Evolutionary conservation across 2,113 vertebrate species (phyloP).

Genomic region (Serilophus lunatus): DNA sequence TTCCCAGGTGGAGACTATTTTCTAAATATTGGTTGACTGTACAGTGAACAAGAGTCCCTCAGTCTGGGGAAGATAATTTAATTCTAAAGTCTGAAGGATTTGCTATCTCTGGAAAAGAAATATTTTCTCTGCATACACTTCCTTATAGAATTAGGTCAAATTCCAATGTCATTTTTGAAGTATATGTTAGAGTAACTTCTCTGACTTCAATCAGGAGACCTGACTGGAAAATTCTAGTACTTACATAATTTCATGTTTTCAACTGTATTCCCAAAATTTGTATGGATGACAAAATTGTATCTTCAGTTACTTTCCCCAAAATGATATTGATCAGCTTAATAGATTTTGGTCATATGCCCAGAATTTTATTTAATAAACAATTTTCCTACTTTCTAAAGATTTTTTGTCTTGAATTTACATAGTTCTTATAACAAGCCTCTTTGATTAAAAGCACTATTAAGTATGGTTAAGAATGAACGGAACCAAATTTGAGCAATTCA

Average conservation of each 20-base stretch:
- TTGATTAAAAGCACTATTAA: conserved; percentile 46
- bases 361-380: conserved; percentile 39
- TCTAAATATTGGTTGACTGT: neutral
- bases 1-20: accelerated
- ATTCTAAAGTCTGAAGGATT: neutral
- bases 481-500: conserved; percentile 11
- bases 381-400: neutral
- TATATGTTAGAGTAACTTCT: neutral
- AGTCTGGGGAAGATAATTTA: neutral
- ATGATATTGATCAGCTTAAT: conserved; percentile 22
- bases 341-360: neutral
- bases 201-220: neutral
- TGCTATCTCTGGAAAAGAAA: neutral
- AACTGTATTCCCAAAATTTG: neutral
- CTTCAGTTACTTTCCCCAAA: neutral
- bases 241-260: neutral
- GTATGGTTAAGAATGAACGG: conserved; percentile 1
- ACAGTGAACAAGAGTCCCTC: neutral
- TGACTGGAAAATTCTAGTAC: neutral
- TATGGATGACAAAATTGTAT: neutral
- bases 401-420: conserved; percentile 2
- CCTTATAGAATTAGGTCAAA: neutral
- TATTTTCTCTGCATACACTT: neutral
- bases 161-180: neutral
- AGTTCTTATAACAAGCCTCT: conserved; percentile 12